phyloP scores from a whole-genome alignment of 2,888 invertebrate species.

The Anaspis maculata region DNA sequence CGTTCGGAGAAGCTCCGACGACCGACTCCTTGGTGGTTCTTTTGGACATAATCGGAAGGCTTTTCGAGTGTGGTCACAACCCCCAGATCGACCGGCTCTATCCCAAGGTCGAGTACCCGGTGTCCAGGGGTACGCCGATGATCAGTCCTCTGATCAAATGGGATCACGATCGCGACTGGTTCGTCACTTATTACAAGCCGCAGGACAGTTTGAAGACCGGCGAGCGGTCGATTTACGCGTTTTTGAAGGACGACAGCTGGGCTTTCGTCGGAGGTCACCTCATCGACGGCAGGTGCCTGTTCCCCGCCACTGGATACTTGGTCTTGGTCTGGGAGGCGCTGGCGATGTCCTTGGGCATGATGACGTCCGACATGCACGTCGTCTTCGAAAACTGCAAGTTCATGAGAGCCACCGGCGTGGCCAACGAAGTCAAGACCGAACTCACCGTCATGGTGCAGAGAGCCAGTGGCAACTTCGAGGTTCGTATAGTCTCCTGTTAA shows the following conservation, averaged over 20 bases:
- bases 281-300: conserved; percentile 76
- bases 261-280: conserved; percentile 72
- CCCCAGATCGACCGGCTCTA: conserved; percentile 69
- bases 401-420: conserved; percentile 72
- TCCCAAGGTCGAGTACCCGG: conserved; percentile 69
- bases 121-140: conserved; percentile 52
- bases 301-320: conserved; percentile 81
- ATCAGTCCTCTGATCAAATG: conserved; percentile 73
- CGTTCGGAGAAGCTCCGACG: background rate
- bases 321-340: conserved; percentile 69
- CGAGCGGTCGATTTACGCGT: conserved; percentile 53
- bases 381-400: conserved; percentile 80
- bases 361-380: conserved; percentile 63
- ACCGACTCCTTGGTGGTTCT: background rate
- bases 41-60: conserved; percentile 39
- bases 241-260: conserved; percentile 52
- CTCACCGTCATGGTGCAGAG: conserved; percentile 8
- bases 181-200: conserved; percentile 44
- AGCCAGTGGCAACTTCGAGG: conserved; percentile 19
- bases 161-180: conserved; percentile 77
- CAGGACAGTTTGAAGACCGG: conserved; percentile 51
- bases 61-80: conserved; percentile 70
- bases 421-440: conserved; percentile 50
- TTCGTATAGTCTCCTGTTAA: conserved; percentile 2
- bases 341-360: conserved; percentile 58